These are phyloP conservation scores for Euplexia lucipara DNA, from an alignment of 2,888 invertebrate species.

Conservation along the genomic window DNA sequence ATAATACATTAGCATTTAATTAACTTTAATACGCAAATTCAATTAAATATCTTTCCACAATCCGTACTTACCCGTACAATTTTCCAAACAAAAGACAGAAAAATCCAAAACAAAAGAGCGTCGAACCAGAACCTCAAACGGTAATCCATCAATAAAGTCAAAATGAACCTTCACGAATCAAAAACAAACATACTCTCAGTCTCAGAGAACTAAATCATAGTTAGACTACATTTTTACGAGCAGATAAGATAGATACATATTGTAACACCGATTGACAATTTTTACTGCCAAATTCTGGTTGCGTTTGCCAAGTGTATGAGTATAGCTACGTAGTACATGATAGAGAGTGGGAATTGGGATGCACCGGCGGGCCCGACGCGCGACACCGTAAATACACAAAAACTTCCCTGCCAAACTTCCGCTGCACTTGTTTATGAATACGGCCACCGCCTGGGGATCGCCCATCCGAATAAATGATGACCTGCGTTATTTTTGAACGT, in stretches of 20 bases:
- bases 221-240: constrained; percentile 52
- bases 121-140: neutral
- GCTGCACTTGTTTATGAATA: constrained; percentile 86
- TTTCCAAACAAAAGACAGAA: neutral
- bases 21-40: neutral
- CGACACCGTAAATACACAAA: constrained; percentile 84
- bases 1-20: neutral
- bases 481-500: constrained; percentile 65
- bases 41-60: constrained; percentile 7
- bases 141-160: neutral
- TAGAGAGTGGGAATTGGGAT: constrained; percentile 74
- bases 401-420: constrained; percentile 86
- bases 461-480: constrained; percentile 75
- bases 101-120: neutral
- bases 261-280: constrained; percentile 59
- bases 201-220: constrained; percentile 29
- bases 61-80: neutral
- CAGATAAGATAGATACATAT: constrained; percentile 53
- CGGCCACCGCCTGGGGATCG: constrained; percentile 75
- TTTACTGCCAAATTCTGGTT: constrained; percentile 69
- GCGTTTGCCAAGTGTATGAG: constrained; percentile 75
- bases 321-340: constrained; percentile 66
- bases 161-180: neutral
- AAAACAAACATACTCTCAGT: constrained; percentile 10
- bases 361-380: constrained; percentile 70